Base-by-base conservation (phyloP, 1,140 invertebrate species). In the Halesus radiatus region DNA sequence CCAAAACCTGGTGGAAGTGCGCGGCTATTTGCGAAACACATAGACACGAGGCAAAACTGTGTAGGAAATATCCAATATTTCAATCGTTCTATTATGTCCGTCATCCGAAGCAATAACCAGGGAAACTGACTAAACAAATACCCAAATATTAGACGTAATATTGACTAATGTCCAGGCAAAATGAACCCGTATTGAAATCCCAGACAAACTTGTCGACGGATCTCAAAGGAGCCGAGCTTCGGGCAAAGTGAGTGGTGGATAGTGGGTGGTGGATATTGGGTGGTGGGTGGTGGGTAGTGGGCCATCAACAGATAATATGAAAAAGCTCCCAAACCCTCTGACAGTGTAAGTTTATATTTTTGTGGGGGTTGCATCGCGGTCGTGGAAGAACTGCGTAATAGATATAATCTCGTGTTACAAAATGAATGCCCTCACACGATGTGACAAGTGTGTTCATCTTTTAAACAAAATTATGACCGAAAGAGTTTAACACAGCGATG, bases 181-280 rank as follows among this genome's bases (percentile, higher is more conserved):
- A 75, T 75, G 54, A 75, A 75, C 53, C 72, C 72, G 54, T 75
- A 75, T 75, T 75, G 72, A 75, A 58, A 75, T 54, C 72, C 72
- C 72, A 58, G 72, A 58, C 72, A 56, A 75, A 58, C 72, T 75
- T 58, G 72, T 75, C 54, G 16, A 58, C 26, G 72, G 37, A 53
- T 18, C 72, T 75, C 72, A 75, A 75, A 75, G 54, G 54, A 75
- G 29, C 72, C 7, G 18, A 58, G 53, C 72, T 75, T 56, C 72
- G 72, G 72, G 72, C 72, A 15, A 58, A 45, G 37, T 45, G 37
- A 10, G 37, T 45, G 10, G 37, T 45, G 37, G 10, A 45, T 45
- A 45, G 37, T 45, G 37, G 37, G 54, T 26, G 32, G 53, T 58
- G 72, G 72, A n/a, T n/a, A n/a, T n/a, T n/a, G n/a, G n/a, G 32